These are phyloP conservation scores for Trachelus tabidus DNA, from an alignment of 2,888 invertebrate genomes.

Conservation along the genomic window DNA sequence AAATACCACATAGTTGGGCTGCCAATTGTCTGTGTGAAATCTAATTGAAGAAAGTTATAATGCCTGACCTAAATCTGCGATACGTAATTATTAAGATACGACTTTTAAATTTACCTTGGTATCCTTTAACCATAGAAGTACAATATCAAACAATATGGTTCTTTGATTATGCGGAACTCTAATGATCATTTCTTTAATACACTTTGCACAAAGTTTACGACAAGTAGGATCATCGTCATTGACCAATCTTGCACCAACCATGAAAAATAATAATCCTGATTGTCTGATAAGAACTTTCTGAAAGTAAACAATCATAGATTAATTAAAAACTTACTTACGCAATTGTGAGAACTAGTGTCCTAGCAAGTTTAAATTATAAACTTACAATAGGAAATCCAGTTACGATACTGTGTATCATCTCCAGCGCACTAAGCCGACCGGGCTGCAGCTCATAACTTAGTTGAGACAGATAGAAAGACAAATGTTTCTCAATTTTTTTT, in stretches of 20 bases:
- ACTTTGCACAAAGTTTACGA: constrained; percentile 77
- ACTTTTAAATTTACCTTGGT: constrained; percentile 67
- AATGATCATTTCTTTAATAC: constrained; percentile 77
- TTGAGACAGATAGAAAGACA: constrained; percentile 87
- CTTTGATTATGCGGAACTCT: constrained; percentile 71
- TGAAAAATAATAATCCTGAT: constrained; percentile 77
- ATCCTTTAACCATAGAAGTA: constrained; percentile 77
- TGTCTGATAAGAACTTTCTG: constrained; percentile 74
- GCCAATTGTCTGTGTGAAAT: constrained; percentile 79
- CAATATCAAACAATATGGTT: constrained; percentile 78
- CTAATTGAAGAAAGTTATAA: constrained; percentile 51
- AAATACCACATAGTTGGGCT: constrained; percentile 82
- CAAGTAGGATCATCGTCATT: constrained; percentile 86
- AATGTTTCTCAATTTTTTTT: constrained; percentile 76
- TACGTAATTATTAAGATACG: constrained; percentile 9
- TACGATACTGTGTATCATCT: constrained; percentile 84
- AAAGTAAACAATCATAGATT: constrained; percentile 29
- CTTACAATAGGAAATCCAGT: constrained; percentile 80
- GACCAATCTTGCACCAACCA: constrained; percentile 81
- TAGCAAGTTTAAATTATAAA: constrained; percentile 26
- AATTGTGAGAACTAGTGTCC: not conserved
- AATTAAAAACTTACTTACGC: not conserved
- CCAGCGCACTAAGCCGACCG: constrained; percentile 87
- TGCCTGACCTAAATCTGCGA: not conserved
- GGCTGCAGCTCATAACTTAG: constrained; percentile 83